Evolutionary conservation across 2,888 invertebrate species (phyloP).

Genomic region (Drosophila atroscutellata): DNA sequence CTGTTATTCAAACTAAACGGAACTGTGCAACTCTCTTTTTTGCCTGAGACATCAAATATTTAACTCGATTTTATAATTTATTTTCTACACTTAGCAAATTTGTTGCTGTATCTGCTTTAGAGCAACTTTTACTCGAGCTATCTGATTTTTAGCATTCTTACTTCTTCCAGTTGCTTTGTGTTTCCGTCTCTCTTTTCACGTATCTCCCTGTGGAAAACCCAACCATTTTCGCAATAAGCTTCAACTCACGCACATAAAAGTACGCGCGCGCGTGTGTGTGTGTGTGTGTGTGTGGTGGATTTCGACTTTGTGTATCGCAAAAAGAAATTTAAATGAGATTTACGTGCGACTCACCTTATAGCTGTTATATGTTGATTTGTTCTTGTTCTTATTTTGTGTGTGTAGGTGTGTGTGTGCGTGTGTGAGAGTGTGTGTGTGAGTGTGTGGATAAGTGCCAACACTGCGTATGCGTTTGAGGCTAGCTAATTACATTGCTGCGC

Average conservation of each 20-base stretch:
- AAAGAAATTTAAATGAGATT: conserved; percentile 72
- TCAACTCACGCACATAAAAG: conserved; percentile 9
- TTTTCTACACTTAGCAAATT: neutral
- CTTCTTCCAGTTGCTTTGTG: conserved; percentile 4
- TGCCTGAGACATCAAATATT: neutral
- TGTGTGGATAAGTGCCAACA: neutral
- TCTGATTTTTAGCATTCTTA: neutral
- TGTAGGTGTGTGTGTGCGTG: conserved; percentile 4
- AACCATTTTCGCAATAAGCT: conserved; percentile 15
- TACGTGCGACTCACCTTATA: conserved; percentile 31
- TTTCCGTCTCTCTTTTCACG: neutral
- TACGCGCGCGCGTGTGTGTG: neutral
- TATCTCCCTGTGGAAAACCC: neutral
- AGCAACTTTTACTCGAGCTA: neutral
- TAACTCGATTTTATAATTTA: neutral
- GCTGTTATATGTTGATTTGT: conserved; percentile 31
- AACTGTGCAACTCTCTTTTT: neutral
- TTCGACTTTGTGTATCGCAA: conserved; percentile 57
- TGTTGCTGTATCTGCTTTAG: neutral
- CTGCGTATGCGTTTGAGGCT: neutral
- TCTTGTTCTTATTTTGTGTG: conserved; percentile 1
- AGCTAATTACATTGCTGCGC: conserved; percentile 45
- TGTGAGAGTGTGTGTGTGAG: neutral
- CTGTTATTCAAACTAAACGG: neutral
- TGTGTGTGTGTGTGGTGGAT: conserved; percentile 8